Conservation (phyloP, 37 sponge, comb jelly and placozoan genomes). For the Ianthella basta region DNA sequence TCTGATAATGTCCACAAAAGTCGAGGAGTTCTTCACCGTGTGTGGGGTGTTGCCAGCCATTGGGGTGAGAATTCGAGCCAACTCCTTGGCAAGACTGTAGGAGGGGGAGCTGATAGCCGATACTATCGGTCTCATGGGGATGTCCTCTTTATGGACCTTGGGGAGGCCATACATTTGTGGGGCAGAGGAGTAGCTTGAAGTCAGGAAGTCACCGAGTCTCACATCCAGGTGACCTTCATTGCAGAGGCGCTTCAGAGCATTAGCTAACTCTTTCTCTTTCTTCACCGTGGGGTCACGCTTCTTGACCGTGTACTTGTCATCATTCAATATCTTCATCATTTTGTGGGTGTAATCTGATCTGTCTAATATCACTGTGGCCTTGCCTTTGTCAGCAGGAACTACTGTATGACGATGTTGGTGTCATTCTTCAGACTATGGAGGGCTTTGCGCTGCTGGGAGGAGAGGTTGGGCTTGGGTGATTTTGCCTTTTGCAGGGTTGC, state of each 20-base stretch:
- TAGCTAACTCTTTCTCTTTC: background rate
- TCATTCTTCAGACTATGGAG: too few relatives aligned
- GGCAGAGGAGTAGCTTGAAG: background rate
- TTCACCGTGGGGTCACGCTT: background rate
- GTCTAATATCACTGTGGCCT: background rate
- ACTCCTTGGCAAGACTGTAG: background rate
- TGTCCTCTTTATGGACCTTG: background rate
- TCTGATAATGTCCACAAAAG: background rate
- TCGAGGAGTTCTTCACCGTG: background rate
- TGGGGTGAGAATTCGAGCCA: background rate
- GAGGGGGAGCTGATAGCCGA: background rate
- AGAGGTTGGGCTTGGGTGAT: too few relatives aligned
- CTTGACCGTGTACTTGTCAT: background rate
- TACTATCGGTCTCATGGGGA: background rate
- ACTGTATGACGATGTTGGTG: background rate
- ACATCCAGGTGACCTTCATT: background rate
- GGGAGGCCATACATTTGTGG: slow-evolving; percentile 21
- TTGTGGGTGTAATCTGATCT: background rate
- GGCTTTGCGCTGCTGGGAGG: too few relatives aligned
- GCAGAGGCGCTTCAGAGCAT: background rate
- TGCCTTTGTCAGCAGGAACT: slow-evolving; percentile 12
- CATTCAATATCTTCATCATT: background rate
- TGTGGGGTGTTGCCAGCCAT: background rate
- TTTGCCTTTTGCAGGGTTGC: too few relatives aligned
- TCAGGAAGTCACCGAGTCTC: background rate